Percentiles rank a stretch among this genome's conserved stretches.
Evolutionary conservation across 2,113 vertebrate species (phyloP).

Genomic region (Ictalurus furcatus): DNA sequence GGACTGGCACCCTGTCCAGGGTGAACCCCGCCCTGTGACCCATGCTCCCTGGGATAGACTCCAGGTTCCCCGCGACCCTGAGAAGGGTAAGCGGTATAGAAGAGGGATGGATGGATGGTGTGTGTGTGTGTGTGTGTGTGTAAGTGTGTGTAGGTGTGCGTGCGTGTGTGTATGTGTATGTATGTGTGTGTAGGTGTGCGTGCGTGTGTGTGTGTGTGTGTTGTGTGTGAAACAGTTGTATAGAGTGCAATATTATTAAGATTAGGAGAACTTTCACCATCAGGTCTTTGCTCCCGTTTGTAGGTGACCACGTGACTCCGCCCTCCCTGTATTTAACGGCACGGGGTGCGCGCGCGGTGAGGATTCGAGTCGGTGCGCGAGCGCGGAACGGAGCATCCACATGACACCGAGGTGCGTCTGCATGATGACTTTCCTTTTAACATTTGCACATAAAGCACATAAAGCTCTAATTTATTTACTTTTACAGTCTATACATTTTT

Average conservation of each 20-base stretch:
- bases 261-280: background rate
- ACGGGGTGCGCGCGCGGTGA: background rate
- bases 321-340: conserved; percentile 39
- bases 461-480: background rate
- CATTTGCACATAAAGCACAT: no score
- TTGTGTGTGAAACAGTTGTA: background rate
- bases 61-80: no score
- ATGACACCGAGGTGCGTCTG: conserved; percentile 21
- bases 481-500: no score
- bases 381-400: background rate
- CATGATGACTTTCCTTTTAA: no score
- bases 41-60: no score
- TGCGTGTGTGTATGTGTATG: no score
- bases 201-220: conserved; percentile 1
- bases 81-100: no score
- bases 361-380: background rate
- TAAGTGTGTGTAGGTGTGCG: no score
- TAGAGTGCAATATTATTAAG: background rate
- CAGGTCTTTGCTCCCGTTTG: background rate
- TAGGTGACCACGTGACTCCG: conserved; percentile 24
- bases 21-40: no score
- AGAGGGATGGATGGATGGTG: background rate
- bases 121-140: background rate
- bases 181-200: background rate
- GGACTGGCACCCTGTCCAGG: no score